Conservation (phyloP, 2,888 invertebrate genomes). For the Leucoma salicis region DNA sequence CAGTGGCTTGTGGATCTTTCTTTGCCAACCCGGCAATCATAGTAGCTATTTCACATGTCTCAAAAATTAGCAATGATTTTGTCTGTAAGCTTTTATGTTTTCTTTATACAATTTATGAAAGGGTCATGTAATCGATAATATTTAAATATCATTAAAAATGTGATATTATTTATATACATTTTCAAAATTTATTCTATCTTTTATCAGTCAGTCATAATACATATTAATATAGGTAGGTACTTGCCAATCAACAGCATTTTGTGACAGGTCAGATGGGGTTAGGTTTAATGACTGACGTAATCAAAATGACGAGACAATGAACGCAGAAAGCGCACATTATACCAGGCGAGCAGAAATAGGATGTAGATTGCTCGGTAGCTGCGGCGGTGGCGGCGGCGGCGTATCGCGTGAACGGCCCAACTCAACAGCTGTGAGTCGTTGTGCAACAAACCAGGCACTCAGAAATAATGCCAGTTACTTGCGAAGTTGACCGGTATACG, state of each 20-base stretch:
- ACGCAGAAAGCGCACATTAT: conserved; percentile 42
- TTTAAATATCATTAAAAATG: too few species aligned
- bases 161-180: too few species aligned
- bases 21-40: conserved; percentile 27
- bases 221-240: too few species aligned
- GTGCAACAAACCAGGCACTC: conserved; percentile 53
- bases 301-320: conserved; percentile 32
- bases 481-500: conserved; percentile 43
- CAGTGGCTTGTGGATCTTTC: conserved; percentile 55
- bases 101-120: too few species aligned
- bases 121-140: too few species aligned
- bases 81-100: too few species aligned
- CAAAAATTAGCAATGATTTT: neutral
- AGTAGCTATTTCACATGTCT: conserved; percentile 17
- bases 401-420: conserved; percentile 21
- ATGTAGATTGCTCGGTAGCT: too few species aligned
- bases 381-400: neutral
- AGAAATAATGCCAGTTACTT: conserved; percentile 47
- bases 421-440: conserved; percentile 39
- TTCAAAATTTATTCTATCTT: too few species aligned
- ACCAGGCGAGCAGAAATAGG: conserved; percentile 47
- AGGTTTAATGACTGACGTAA: too few species aligned
- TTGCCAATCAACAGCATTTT: too few species aligned
- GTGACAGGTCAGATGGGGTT: too few species aligned
- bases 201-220: too few species aligned